phyloP scores from a whole-genome alignment of 1,140 invertebrate genomes.

The Archegozetes longisetosus region DNA sequence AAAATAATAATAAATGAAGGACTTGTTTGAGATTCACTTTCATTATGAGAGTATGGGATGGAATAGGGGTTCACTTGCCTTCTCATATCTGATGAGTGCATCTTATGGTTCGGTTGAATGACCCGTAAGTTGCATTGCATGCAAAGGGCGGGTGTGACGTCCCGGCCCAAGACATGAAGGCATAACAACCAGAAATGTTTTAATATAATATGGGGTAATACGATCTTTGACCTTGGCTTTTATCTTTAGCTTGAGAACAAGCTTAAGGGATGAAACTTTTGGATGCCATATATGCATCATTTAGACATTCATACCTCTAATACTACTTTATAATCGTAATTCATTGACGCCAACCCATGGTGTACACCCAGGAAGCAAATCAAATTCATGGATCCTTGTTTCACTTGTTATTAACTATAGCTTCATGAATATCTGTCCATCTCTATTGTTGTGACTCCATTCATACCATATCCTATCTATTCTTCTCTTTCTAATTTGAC shows the following conservation, averaged over 20 bases:
- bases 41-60: too few relatives aligned
- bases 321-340: not conserved
- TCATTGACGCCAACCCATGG: not conserved
- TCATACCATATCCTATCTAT: too few relatives aligned
- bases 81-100: not conserved
- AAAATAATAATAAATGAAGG: too few relatives aligned
- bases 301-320: not conserved
- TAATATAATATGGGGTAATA: not conserved
- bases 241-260: too few relatives aligned
- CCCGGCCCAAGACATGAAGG: not conserved
- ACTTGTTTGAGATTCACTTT: too few relatives aligned
- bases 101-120: not conserved
- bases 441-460: too few relatives aligned
- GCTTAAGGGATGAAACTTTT: too few relatives aligned
- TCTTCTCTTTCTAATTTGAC: too few relatives aligned
- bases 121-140: not conserved
- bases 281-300: too few relatives aligned
- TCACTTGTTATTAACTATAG: too few relatives aligned
- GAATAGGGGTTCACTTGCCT: not conserved
- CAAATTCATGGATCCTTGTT: too few relatives aligned
- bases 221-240: not conserved
- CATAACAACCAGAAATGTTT: not conserved
- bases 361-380: not conserved
- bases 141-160: not conserved
- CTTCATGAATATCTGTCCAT: too few relatives aligned